These are phyloP conservation scores for Montifringilla adamsi DNA, from an alignment of 2,113 vertebrate species.

Conservation along the genomic window DNA sequence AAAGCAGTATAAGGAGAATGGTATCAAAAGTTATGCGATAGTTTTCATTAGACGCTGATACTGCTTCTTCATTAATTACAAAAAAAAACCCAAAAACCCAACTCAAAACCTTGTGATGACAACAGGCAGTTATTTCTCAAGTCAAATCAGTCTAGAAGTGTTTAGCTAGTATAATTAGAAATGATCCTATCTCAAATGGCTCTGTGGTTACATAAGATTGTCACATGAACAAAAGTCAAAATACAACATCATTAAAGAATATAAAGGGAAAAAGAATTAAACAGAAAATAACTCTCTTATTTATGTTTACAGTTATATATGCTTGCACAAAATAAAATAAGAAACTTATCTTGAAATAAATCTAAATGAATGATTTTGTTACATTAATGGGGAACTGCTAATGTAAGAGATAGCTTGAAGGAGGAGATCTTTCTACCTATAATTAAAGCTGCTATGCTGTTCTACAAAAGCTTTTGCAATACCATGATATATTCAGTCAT, in stretches of 20 bases:
- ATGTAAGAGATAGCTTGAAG: neutral
- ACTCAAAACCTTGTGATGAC: neutral
- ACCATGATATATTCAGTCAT: neutral
- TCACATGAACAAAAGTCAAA: neutral
- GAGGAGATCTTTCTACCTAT: neutral
- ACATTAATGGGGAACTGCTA: neutral
- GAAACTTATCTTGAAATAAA: neutral
- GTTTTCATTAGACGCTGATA: neutral
- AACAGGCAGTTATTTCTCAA: neutral
- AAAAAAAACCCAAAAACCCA: neutral
- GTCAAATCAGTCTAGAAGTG: neutral
- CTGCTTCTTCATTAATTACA: neutral
- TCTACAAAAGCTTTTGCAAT: neutral
- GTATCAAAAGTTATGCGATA: neutral
- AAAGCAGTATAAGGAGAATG: neutral
- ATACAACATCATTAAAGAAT: neutral
- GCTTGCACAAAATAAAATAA: neutral
- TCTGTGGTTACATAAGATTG: neutral
- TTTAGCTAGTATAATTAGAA: neutral
- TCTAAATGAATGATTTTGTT: neutral
- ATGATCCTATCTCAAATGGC: neutral
- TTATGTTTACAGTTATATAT: neutral
- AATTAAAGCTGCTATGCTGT: neutral
- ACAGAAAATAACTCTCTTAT: neutral
- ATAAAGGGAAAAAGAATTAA: neutral